Percentiles rank a stretch among this genome's conserved stretches.
Conservation (phyloP, 2,113 vertebrate genomes). For the Aptenodytes patagonicus region DNA sequence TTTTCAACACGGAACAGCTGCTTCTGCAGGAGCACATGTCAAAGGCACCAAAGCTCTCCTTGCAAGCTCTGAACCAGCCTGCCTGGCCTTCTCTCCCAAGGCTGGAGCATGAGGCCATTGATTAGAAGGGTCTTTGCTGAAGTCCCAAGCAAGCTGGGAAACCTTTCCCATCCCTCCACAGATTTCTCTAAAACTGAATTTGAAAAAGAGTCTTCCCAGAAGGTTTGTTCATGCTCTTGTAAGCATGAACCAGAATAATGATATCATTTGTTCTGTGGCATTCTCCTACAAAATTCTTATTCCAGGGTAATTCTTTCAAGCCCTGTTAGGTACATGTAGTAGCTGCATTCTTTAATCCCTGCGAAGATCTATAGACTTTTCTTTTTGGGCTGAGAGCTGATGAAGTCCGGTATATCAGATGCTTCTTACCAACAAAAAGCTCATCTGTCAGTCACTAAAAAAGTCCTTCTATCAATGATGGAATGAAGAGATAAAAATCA, state of each 20-base stretch:
- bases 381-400: neutral
- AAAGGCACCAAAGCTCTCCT: neutral
- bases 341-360: neutral
- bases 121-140: neutral
- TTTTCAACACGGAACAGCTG: neutral
- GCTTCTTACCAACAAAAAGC: neutral
- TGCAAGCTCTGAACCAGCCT: neutral
- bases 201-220: neutral
- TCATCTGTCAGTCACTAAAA: neutral
- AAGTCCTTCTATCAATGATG: accelerated
- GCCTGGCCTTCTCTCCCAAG: neutral
- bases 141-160: neutral
- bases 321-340: neutral
- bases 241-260: neutral
- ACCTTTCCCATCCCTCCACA: neutral
- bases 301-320: neutral
- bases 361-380: neutral
- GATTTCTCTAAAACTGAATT: neutral
- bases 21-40: neutral
- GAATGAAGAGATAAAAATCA: neutral
- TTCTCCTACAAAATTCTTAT: neutral
- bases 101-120: neutral
- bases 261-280: neutral
- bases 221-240: neutral
- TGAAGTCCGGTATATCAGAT: neutral